Evolutionary conservation across 2,888 invertebrate genomes (phyloP).

Genomic region (Cheilosia grossa): DNA sequence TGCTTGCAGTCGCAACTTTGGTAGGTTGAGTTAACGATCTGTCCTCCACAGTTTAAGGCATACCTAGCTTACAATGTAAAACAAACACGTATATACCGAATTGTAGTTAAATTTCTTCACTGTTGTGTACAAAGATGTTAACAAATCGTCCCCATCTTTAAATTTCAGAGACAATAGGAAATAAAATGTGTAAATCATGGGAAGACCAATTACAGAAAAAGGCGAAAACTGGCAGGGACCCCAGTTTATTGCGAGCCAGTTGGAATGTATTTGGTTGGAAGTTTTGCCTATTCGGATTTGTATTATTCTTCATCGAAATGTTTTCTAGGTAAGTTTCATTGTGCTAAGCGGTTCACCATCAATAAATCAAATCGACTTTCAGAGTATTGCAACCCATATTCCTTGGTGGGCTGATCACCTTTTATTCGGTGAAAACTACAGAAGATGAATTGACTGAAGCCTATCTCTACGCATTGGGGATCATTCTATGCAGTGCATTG

Average conservation of each 20-base stretch:
- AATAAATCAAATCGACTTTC: conserved; percentile 49
- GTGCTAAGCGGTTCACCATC: background rate
- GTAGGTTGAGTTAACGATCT: no score
- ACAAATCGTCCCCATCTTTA: conserved; percentile 22
- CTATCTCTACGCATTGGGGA: conserved; percentile 89
- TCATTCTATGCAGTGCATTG: conserved; percentile 89
- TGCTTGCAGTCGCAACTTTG: no score
- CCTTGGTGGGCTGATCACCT: conserved; percentile 86
- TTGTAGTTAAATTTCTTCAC: no score
- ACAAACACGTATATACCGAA: no score
- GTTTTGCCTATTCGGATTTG: conserved; percentile 85
- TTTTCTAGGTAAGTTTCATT: conserved; percentile 83
- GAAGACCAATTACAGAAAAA: conserved; percentile 84
- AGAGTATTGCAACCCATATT: conserved; percentile 87
- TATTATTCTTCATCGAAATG: conserved; percentile 86
- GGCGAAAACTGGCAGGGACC: conserved; percentile 81
- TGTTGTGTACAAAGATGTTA: background rate
- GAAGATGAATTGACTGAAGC: conserved; percentile 84
- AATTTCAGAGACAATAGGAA: conserved; percentile 84
- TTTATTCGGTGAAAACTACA: conserved; percentile 82
- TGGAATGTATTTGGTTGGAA: conserved; percentile 86
- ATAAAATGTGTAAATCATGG: conserved; percentile 86
- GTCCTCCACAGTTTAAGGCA: no score
- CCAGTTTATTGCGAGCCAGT: conserved; percentile 83
- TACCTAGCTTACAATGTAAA: no score